Evolutionary conservation across 2,797 vertebrate species (phyloP).

Genomic region (Fratercula arctica): DNA sequence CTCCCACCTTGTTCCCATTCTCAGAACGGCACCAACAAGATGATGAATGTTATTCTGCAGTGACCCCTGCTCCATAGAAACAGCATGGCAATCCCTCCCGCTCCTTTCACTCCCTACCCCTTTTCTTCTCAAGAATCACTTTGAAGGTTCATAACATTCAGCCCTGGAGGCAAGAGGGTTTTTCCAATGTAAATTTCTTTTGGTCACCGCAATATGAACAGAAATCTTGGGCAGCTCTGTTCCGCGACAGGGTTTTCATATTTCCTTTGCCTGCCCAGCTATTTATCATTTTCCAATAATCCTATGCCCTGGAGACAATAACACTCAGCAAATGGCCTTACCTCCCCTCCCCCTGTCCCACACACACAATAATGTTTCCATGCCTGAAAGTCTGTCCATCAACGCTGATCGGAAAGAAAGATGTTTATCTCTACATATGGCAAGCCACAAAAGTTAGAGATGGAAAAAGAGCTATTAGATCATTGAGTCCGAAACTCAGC

Average conservation of each 20-base stretch:
- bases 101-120: conserved; percentile 47
- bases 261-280: conserved; percentile 52
- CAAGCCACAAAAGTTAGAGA: conserved; percentile 50
- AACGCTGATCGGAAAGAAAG: conserved; percentile 50
- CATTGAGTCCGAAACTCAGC: neutral
- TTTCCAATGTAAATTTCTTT: conserved; percentile 72
- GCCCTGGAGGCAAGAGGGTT: conserved; percentile 61
- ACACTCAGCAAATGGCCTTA: conserved; percentile 60
- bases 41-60: conserved; percentile 60
- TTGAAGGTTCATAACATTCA: conserved; percentile 72
- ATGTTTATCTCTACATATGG: conserved; percentile 63
- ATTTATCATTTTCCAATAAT: conserved; percentile 91
- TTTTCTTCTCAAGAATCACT: conserved; percentile 53
- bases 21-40: conserved; percentile 22
- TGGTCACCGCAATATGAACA: conserved; percentile 66
- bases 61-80: conserved; percentile 31
- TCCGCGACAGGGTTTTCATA: conserved; percentile 51
- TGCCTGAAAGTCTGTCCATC: conserved; percentile 55
- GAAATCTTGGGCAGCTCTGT: conserved; percentile 54
- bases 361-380: conserved; percentile 55
- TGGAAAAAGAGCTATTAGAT: conserved; percentile 63
- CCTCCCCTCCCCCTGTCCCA: conserved; percentile 11
- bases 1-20: conserved; percentile 56
- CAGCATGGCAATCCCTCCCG: conserved; percentile 49
- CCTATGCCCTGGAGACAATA: conserved; percentile 82